phyloP scores from a whole-genome alignment of 2,113 vertebrate genomes.

The Murina feae region DNA sequence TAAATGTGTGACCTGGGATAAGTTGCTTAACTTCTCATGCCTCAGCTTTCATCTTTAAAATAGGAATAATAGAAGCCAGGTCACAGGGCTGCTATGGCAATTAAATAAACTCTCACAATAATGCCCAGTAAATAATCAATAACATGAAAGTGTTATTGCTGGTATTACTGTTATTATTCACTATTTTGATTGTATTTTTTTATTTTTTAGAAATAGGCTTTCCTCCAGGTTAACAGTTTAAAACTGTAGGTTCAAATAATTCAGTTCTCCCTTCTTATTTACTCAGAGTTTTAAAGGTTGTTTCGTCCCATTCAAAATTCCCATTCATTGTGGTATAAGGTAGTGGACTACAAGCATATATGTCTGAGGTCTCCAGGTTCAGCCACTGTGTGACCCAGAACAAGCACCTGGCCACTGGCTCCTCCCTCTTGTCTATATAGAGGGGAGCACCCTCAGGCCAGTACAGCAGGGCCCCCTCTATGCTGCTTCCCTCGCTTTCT shows the following conservation, averaged over 20 bases:
- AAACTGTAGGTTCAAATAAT: slow-evolving; percentile 28
- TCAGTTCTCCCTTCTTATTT: not conserved
- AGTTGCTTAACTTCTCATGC: not conserved
- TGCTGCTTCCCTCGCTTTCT: not conserved
- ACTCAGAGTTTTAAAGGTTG: not conserved
- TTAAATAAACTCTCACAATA: not conserved
- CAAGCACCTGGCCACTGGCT: not conserved
- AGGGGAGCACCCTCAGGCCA: not conserved
- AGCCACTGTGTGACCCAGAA: not conserved
- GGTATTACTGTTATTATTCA: not conserved
- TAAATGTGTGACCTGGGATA: not conserved
- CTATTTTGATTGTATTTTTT: not conserved
- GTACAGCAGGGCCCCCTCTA: not conserved
- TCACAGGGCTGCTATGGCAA: not conserved
- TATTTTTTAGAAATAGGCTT: not conserved
- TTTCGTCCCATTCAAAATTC: not conserved
- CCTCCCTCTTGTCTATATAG: not conserved
- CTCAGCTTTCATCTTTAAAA: not conserved
- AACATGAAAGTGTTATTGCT: not conserved
- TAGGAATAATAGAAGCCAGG: not conserved
- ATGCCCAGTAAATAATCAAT: not conserved
- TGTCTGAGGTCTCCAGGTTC: not conserved
- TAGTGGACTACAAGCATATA: not conserved
- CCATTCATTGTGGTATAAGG: not conserved
- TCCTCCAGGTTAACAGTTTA: not conserved